Conservation (phyloP, 2,113 vertebrate species). For the Loxodonta africana region DNA sequence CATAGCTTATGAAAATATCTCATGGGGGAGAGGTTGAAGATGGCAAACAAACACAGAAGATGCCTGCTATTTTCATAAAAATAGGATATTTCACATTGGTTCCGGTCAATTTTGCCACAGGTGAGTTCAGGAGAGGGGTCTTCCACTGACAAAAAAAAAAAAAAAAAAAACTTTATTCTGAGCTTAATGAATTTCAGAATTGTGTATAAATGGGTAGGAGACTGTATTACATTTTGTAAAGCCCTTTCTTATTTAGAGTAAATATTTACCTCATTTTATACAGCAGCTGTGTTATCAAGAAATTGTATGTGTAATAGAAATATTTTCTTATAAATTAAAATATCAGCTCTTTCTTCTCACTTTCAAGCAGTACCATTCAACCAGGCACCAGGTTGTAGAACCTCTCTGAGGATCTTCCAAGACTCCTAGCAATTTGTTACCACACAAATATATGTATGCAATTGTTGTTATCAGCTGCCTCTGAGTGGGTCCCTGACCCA, state of each 20-base stretch:
- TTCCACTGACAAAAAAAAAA: not conserved
- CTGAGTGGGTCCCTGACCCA: too few species aligned
- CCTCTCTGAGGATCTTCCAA: not conserved
- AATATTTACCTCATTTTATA: conserved; percentile 1
- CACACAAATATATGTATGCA: not conserved
- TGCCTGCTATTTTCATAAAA: too few species aligned
- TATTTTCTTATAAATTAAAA: conserved; percentile 42
- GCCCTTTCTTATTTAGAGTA: not conserved
- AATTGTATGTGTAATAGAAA: not conserved
- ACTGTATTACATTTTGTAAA: not conserved
- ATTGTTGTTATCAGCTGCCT: not conserved
- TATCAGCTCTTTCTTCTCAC: not conserved
- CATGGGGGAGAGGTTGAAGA: too few species aligned
- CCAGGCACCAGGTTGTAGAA: not conserved
- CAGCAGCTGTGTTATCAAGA: conserved; percentile 17
- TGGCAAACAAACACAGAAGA: too few species aligned
- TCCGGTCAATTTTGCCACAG: not conserved
- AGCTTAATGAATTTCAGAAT: not conserved
- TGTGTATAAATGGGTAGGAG: not conserved
- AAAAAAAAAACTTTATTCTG: not conserved
- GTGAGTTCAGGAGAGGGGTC: not conserved
- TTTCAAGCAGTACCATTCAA: not conserved
- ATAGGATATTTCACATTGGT: not conserved
- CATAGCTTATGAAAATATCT: too few species aligned
- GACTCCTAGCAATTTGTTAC: not conserved